Percentiles rank a stretch among this genome's conserved stretches.
These are phyloP conservation scores for Eurytoma californica DNA, from an alignment of 2,888 invertebrate species.

Conservation along the genomic window DNA sequence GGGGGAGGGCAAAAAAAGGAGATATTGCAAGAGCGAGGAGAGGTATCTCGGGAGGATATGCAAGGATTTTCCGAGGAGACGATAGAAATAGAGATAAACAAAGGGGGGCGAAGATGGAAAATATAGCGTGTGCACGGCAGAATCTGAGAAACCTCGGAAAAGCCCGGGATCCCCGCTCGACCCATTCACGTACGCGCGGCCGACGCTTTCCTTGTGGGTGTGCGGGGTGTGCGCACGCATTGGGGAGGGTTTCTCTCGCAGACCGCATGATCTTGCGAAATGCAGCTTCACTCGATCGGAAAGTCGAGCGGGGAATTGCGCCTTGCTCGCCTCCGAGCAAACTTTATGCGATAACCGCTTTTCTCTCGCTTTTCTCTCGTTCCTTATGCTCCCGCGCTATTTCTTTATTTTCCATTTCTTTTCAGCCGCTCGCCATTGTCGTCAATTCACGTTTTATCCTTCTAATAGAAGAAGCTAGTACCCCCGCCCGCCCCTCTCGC, in stretches of 20 bases:
- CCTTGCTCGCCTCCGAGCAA: not conserved
- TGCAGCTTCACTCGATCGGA: constrained; percentile 21
- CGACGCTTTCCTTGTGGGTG: no score
- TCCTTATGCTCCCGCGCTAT: not conserved
- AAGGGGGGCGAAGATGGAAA: not conserved
- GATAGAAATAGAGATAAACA: constrained; percentile 25
- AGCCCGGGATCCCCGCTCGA: not conserved
- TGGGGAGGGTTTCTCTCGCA: not conserved
- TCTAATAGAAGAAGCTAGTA: no score
- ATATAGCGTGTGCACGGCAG: not conserved
- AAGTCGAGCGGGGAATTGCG: constrained; percentile 13
- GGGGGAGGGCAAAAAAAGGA: not conserved
- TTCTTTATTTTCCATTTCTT: not conserved
- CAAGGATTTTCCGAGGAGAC: not conserved
- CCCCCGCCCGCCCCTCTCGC: no score
- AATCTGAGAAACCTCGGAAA: not conserved
- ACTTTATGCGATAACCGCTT: constrained; percentile 29
- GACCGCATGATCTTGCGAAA: constrained; percentile 18
- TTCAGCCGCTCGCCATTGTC: not conserved
- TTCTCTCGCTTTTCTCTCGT: not conserved
- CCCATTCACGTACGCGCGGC: no score
- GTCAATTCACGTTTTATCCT: not conserved
- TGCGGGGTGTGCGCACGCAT: no score
- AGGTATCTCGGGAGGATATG: not conserved
- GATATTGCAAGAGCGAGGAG: not conserved